Percentiles rank a stretch among this genome's conserved stretches.
Evolutionary conservation across 2,113 vertebrate genomes (phyloP).

Genomic region (Bos indicus): DNA sequence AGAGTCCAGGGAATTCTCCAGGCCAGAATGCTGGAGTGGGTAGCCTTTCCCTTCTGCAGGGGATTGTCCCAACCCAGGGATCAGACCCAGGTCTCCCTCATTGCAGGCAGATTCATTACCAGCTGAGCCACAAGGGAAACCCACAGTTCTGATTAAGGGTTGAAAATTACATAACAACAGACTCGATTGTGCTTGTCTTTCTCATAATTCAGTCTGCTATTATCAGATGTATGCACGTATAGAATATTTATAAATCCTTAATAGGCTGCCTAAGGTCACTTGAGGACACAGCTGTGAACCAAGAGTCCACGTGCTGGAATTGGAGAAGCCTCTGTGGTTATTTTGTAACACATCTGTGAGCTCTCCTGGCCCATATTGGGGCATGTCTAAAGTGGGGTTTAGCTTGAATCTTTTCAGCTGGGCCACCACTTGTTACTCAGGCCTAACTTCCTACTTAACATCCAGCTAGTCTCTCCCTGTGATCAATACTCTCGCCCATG

Average conservation of each 20-base stretch:
- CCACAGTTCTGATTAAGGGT: neutral
- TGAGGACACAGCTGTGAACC: neutral
- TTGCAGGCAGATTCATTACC: neutral
- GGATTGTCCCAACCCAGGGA: neutral
- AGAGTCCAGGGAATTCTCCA: neutral
- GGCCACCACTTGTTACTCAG: neutral
- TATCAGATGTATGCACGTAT: neutral
- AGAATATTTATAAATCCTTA: neutral
- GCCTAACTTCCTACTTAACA: neutral
- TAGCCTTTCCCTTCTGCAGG: neutral
- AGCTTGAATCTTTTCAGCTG: neutral
- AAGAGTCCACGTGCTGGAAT: neutral
- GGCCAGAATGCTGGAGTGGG: neutral
- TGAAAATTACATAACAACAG: neutral
- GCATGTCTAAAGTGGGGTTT: neutral
- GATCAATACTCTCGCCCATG: neutral
- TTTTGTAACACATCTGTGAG: neutral
- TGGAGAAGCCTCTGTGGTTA: neutral
- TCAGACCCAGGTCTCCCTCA: neutral
- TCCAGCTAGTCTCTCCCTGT: fast-evolving
- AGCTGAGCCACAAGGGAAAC: neutral
- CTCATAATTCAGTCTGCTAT: neutral
- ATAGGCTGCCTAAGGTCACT: neutral
- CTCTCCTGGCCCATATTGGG: neutral
- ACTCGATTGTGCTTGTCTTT: neutral